These are phyloP conservation scores for Acanthosepion pharaonis DNA, from an alignment of 2,888 invertebrate genomes.

Conservation along the genomic window DNA sequence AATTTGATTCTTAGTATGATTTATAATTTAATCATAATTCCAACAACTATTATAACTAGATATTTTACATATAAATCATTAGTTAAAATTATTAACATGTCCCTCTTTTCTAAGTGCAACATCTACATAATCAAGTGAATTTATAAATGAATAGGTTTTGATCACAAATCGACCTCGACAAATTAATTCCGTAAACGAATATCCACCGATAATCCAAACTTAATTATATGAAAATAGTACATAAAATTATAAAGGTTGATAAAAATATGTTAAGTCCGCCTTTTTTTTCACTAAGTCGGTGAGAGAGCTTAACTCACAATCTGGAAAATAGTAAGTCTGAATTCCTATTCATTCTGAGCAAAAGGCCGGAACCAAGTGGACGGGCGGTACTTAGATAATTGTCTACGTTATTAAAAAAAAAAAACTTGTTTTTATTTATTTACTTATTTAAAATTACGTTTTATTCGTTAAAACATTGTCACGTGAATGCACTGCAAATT, in stretches of 20 bases:
- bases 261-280: background rate
- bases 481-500: no score
- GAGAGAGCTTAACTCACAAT: background rate
- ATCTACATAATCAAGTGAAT: no score
- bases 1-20: no score
- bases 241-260: background rate
- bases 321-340: background rate
- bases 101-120: no score
- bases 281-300: background rate
- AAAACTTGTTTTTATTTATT: background rate
- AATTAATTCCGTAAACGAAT: background rate
- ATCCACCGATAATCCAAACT: background rate
- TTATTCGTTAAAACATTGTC: background rate
- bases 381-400: background rate
- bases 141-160: no score
- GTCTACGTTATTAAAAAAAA: background rate
- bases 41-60: no score
- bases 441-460: background rate
- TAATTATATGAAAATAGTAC: background rate
- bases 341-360: conserved; percentile 4
- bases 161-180: no score
- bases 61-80: no score
- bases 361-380: background rate
- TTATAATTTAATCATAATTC: no score
- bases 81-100: no score